phyloP scores from a whole-genome alignment of 2,797 vertebrate genomes.

The Salarias fasciatus region DNA sequence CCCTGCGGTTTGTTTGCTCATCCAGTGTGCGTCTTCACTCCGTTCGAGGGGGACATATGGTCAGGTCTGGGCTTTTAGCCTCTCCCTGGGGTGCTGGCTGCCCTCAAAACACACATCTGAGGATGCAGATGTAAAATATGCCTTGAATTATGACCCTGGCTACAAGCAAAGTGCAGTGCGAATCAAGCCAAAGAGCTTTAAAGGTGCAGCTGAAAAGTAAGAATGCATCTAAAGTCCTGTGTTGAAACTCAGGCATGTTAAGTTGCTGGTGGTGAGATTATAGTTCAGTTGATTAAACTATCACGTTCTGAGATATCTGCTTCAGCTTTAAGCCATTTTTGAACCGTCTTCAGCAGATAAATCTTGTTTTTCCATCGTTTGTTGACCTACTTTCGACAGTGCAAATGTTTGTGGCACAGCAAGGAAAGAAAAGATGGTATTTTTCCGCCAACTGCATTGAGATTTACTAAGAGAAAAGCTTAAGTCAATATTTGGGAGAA shows the following conservation, averaged over 20 bases:
- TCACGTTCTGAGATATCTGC: too few species aligned
- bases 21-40: slow-evolving; percentile 48
- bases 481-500: too few species aligned
- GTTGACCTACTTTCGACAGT: background rate
- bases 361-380: slow-evolving; percentile 3
- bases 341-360: background rate
- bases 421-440: too few species aligned
- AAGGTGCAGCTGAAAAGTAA: background rate
- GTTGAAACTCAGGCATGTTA: background rate
- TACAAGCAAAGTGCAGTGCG: slow-evolving; percentile 34
- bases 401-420: background rate
- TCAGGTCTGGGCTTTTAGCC: slow-evolving; percentile 62
- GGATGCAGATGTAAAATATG: slow-evolving; percentile 69
- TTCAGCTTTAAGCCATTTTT: too few species aligned
- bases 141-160: slow-evolving; percentile 35
- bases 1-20: slow-evolving; percentile 53
- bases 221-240: background rate
- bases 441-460: too few species aligned
- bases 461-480: too few species aligned
- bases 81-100: slow-evolving; percentile 57
- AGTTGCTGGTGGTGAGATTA: background rate
- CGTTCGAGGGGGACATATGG: slow-evolving; percentile 63
- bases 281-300: too few species aligned
- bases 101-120: slow-evolving; percentile 73
- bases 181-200: slow-evolving; percentile 25